phyloP scores from a whole-genome alignment of 2,113 vertebrate genomes.

The Mobula hypostoma region DNA sequence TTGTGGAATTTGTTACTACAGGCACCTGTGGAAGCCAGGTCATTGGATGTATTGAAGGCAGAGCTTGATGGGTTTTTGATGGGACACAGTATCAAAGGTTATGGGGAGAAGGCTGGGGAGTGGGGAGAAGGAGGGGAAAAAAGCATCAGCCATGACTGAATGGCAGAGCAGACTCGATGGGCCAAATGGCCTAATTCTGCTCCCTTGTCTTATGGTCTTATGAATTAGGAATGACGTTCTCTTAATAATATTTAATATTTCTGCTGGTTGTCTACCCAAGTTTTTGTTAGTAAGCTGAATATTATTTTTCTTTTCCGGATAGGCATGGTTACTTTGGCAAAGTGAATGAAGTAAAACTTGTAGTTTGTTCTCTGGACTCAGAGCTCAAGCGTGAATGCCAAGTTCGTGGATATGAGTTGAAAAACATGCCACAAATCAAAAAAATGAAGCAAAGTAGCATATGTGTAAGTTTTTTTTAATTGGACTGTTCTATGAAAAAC shows the following conservation, averaged over 20 bases:
- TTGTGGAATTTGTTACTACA: too few species aligned
- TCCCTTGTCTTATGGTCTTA: neutral
- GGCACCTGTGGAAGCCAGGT: too few species aligned
- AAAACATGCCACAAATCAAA: conserved; percentile 61
- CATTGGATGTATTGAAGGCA: too few species aligned
- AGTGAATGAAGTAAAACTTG: conserved; percentile 66
- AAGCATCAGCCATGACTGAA: too few species aligned
- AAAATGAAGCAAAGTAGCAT: conserved; percentile 66
- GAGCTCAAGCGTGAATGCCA: too few species aligned
- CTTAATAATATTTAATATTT: neutral
- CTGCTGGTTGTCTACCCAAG: neutral
- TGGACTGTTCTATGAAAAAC: neutral
- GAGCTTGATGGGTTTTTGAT: too few species aligned
- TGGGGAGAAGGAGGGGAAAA: too few species aligned
- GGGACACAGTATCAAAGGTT: too few species aligned
- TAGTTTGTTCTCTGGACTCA: conserved; percentile 76
- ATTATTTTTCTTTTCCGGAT: neutral
- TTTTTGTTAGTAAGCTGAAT: too few species aligned
- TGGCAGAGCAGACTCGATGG: too few species aligned
- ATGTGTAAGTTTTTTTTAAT: conserved; percentile 57
- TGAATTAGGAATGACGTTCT: neutral
- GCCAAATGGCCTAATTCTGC: too few species aligned
- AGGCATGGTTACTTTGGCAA: conserved; percentile 89
- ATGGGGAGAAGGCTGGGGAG: too few species aligned
- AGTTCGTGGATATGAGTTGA: neutral